These are phyloP conservation scores for Pseudococcus viburni DNA, from an alignment of 2,888 invertebrate genomes.

Conservation along the genomic window DNA sequence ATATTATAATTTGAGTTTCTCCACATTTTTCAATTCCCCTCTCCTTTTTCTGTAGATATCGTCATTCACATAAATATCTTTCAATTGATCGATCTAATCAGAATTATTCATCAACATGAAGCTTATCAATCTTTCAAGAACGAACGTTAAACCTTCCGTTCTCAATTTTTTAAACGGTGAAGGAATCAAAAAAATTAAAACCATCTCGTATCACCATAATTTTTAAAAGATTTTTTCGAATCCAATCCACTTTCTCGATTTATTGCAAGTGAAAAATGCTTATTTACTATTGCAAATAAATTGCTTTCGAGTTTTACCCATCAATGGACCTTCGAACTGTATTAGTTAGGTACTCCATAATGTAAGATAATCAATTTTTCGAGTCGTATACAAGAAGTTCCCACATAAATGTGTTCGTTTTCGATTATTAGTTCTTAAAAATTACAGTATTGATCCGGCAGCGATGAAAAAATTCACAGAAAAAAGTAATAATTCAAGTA, in stretches of 20 bases:
- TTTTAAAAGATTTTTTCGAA: too few species aligned
- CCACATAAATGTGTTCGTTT: background rate
- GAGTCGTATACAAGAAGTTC: background rate
- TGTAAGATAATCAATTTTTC: background rate
- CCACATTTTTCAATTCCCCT: too few species aligned
- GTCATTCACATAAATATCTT: too few species aligned
- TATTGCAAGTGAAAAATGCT: background rate
- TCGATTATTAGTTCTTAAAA: background rate
- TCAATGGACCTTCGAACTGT: background rate
- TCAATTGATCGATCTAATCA: too few species aligned
- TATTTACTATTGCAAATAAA: background rate
- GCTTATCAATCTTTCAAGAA: too few species aligned
- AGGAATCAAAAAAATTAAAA: too few species aligned
- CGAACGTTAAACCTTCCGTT: too few species aligned
- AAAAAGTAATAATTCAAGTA: background rate
- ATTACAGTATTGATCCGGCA: background rate
- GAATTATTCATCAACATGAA: too few species aligned
- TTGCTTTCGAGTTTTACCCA: background rate
- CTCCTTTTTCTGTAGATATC: too few species aligned
- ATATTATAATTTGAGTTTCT: too few species aligned
- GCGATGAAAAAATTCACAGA: background rate
- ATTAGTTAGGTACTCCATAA: background rate
- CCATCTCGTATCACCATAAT: too few species aligned
- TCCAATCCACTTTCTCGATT: background rate
- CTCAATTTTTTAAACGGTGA: too few species aligned